A percentile compares a stretch with the other conserved stretches of the same genome.
Conservation (phyloP, 2,797 vertebrate species). For the Pempheris klunzingeri region DNA sequence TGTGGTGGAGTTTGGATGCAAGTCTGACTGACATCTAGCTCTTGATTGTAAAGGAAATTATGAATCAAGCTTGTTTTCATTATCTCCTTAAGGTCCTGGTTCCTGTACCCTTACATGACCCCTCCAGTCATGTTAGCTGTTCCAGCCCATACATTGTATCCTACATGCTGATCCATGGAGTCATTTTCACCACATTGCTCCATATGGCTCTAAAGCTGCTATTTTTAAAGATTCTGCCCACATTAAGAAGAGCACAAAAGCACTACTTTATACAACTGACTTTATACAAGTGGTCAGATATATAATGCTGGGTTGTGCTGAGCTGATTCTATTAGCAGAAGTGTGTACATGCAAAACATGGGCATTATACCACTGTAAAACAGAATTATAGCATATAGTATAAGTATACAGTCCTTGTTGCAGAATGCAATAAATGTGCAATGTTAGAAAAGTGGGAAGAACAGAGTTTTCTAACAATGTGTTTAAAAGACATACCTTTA, state of each 20-base stretch:
- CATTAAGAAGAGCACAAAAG: slow-evolving; percentile 13
- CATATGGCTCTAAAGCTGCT: background rate
- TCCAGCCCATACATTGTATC: background rate
- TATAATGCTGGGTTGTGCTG: slow-evolving; percentile 18
- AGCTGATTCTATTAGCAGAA: slow-evolving; percentile 11
- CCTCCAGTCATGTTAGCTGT: background rate
- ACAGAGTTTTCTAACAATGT: background rate
- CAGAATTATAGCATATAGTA: background rate
- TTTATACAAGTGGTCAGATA: background rate
- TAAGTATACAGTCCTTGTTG: background rate
- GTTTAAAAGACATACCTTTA: background rate
- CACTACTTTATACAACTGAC: slow-evolving; percentile 10
- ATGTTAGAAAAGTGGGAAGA: background rate
- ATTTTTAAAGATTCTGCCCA: background rate
- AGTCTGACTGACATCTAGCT: slow-evolving; percentile 24
- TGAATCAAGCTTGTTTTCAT: background rate
- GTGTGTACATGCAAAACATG: slow-evolving; percentile 15
- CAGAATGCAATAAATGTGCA: background rate
- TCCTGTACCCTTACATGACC: slow-evolving; percentile 23
- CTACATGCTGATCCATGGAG: slow-evolving; percentile 2
- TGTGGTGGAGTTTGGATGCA: slow-evolving; percentile 56
- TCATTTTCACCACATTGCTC: slow-evolving; percentile 11
- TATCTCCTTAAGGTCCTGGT: slow-evolving; percentile 15
- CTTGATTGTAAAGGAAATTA: slow-evolving; percentile 31
- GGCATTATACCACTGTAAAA: background rate